These are phyloP conservation scores for Megastigmus dorsalis DNA, from an alignment of 2,888 invertebrate species.

Conservation along the genomic window DNA sequence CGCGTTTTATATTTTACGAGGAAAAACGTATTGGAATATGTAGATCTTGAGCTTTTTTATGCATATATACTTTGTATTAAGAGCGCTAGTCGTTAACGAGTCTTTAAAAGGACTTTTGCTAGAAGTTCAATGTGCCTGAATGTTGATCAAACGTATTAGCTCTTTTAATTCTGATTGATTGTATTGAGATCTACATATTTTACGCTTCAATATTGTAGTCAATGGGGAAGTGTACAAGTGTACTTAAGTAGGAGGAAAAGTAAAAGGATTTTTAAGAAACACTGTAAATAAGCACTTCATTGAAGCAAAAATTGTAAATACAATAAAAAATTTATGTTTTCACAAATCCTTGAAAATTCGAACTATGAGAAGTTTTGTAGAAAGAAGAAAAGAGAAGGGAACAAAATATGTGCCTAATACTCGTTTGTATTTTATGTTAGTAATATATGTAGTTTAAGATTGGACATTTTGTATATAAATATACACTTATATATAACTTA, in stretches of 20 bases:
- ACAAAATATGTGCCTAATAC: conserved; percentile 46
- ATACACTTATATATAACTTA: conserved; percentile 23
- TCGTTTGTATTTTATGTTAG: conserved; percentile 33
- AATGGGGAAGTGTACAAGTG: conserved; percentile 8
- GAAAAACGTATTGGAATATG: conserved; percentile 22
- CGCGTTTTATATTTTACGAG: not conserved
- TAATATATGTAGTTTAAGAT: conserved; percentile 40
- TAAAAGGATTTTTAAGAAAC: conserved; percentile 16
- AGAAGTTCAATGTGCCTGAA: conserved; percentile 7
- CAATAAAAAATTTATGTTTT: conserved; percentile 1
- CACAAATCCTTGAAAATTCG: conserved; percentile 18
- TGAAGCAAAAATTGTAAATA: conserved; percentile 44
- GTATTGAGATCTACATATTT: conserved; percentile 28
- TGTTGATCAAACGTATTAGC: conserved; percentile 5
- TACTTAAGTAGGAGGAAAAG: not conserved
- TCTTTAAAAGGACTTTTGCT: not conserved
- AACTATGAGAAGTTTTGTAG: not conserved
- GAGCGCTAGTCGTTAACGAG: conserved; percentile 34
- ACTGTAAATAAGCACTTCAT: conserved; percentile 41
- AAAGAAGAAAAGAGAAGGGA: conserved; percentile 3
- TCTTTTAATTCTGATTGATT: conserved; percentile 10
- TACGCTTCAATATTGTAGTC: not conserved
- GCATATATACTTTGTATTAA: conserved; percentile 8
- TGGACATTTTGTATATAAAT: conserved; percentile 52
- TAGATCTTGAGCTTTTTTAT: conserved; percentile 31